These are phyloP conservation scores for Coendou prehensilis DNA, from an alignment of 2,797 vertebrate genomes.

Conservation along the genomic window DNA sequence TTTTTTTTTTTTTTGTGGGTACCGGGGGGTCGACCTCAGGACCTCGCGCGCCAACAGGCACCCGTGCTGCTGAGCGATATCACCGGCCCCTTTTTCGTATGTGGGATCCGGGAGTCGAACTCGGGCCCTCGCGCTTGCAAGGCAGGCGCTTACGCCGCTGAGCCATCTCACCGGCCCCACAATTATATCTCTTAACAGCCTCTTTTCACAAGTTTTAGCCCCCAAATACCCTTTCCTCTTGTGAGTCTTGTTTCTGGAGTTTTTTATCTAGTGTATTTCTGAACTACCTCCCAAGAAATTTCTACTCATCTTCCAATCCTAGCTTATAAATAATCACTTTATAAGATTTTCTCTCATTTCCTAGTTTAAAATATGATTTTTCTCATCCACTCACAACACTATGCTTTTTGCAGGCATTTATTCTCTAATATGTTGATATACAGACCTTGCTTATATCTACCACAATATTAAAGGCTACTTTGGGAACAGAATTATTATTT, in stretches of 20 bases:
- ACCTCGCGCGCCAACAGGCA: no score
- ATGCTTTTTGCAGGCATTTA: not conserved
- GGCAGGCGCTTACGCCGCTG: no score
- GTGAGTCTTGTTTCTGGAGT: not conserved
- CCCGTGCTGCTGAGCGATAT: no score
- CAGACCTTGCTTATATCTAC: not conserved
- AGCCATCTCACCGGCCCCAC: no score
- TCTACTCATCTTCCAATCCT: not conserved
- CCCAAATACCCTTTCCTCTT: not conserved
- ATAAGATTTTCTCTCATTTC: not conserved
- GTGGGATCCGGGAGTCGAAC: no score
- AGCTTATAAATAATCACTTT: not conserved
- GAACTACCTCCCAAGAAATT: not conserved
- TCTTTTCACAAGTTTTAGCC: not conserved
- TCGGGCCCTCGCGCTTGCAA: no score
- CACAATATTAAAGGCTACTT: not conserved
- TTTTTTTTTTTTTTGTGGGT: no score
- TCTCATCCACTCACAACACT: not conserved
- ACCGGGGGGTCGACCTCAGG: no score
- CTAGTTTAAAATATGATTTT: not conserved
- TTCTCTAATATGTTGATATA: not conserved
- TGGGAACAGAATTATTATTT: not conserved
- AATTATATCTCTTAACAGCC: not conserved
- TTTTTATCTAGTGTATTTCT: not conserved
- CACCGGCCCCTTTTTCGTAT: no score